A percentile compares a stretch with the other conserved stretches of the same genome.
These are phyloP conservation scores for Zosterops lateralis DNA, from an alignment of 2,113 vertebrate species.

Conservation along the genomic window DNA sequence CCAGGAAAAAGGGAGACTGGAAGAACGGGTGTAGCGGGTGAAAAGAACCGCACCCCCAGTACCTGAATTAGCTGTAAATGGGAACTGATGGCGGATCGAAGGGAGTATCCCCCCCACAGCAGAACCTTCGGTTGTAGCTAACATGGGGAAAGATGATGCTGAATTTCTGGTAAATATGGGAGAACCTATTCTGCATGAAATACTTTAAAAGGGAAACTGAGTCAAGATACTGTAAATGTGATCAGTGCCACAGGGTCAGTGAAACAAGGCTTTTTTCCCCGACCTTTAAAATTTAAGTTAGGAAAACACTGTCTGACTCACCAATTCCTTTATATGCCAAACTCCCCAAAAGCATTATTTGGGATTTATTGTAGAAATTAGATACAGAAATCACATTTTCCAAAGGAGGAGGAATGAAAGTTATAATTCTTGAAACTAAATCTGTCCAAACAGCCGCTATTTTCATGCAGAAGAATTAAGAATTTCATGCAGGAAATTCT, in stretches of 20 bases:
- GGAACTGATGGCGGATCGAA: neutral
- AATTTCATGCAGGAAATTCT: neutral
- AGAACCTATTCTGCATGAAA: neutral
- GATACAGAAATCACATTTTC: neutral
- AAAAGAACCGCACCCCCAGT: neutral
- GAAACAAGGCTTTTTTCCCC: neutral
- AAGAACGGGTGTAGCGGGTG: accelerated
- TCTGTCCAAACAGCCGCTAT: neutral
- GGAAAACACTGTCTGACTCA: neutral
- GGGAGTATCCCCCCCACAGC: no score
- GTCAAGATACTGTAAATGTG: neutral
- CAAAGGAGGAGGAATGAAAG: neutral
- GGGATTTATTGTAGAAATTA: neutral
- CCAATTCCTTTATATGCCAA: neutral
- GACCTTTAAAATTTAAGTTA: neutral
- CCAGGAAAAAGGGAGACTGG: neutral
- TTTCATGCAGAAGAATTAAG: neutral
- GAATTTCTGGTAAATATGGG: neutral
- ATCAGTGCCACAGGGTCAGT: neutral
- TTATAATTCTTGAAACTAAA: neutral
- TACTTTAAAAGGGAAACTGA: neutral
- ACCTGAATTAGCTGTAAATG: neutral
- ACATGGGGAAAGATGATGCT: neutral
- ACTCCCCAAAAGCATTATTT: neutral
- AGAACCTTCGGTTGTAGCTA: neutral